These are phyloP conservation scores for Pampusana beccarii DNA, from an alignment of 2,113 vertebrate species.

Conservation along the genomic window DNA sequence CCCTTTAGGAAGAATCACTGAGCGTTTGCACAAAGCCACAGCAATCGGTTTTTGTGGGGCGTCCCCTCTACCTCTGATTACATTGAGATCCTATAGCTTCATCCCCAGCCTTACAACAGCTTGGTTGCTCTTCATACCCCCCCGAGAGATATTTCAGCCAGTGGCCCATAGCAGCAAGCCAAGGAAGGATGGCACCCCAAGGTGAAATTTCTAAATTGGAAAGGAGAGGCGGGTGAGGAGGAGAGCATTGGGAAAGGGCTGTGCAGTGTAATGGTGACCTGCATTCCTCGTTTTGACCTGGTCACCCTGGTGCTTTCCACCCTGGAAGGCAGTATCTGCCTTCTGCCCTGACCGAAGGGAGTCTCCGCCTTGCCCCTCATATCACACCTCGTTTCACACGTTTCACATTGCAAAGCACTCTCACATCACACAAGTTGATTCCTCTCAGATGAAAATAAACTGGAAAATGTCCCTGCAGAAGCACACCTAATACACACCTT, in stretches of 20 bases:
- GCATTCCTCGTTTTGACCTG: not conserved
- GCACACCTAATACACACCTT: not conserved
- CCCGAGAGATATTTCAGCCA: not conserved
- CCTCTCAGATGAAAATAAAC: not conserved
- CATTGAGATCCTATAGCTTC: not conserved
- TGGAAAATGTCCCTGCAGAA: not conserved
- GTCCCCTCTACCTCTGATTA: not conserved
- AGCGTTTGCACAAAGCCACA: not conserved
- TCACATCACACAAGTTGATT: accelerated
- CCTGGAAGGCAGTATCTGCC: not conserved
- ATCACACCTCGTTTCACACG: not conserved
- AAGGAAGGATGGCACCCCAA: not conserved
- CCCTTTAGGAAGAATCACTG: not conserved
- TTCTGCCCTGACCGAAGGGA: not conserved
- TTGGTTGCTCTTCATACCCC: not conserved
- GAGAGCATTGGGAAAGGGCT: not conserved
- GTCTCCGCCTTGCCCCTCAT: accelerated
- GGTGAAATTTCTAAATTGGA: not conserved
- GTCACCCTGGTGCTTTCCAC: not conserved
- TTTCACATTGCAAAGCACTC: accelerated
- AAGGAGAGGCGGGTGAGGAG: not conserved
- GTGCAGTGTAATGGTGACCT: not conserved
- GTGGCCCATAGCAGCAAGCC: not conserved
- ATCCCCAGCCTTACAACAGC: not conserved
- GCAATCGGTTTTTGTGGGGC: not conserved